Conservation (phyloP, 2,888 invertebrate genomes). For the Zeuzera pyrina region DNA sequence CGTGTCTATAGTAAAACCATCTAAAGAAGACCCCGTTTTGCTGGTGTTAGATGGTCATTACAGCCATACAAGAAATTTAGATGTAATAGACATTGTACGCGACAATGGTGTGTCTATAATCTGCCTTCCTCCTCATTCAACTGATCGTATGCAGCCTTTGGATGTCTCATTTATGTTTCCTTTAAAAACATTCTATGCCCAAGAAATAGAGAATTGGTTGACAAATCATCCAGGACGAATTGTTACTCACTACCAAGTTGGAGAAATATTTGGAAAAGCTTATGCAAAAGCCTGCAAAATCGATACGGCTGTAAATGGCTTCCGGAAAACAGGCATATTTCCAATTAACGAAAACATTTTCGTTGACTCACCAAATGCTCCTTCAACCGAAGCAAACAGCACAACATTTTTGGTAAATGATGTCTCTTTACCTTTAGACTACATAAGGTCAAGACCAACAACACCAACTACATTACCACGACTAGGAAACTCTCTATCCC, state of each 20-base stretch:
- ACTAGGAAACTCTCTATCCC: constrained; percentile 6
- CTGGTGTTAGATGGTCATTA: constrained; percentile 19
- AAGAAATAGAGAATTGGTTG: constrained; percentile 7
- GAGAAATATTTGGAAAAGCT: constrained; percentile 8
- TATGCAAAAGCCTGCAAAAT: constrained; percentile 6
- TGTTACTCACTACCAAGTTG: constrained; percentile 8
- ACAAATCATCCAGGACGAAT: constrained; percentile 12
- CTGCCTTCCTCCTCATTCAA: constrained; percentile 15
- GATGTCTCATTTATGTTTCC: constrained; percentile 14
- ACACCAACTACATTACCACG: constrained; percentile 8
- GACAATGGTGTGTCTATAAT: constrained; percentile 9
- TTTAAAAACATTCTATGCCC: constrained; percentile 6
- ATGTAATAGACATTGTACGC: constrained; percentile 14
- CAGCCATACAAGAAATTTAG: constrained; percentile 16
- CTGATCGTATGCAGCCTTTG: constrained; percentile 15
- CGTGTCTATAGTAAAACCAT: constrained; percentile 11
- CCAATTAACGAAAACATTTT: constrained; percentile 9
- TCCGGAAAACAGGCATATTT: constrained; percentile 10
- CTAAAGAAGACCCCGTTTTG: constrained; percentile 16
- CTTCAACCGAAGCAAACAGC: constrained; percentile 10
- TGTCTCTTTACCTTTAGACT: constrained; percentile 5
- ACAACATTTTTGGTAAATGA: constrained; percentile 8
- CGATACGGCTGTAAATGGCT: constrained; percentile 9
- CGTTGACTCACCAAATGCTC: constrained; percentile 5
- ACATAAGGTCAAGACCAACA: constrained; percentile 8